phyloP scores from a whole-genome alignment of 2,113 vertebrate species.

The Calidris pygmaea region DNA sequence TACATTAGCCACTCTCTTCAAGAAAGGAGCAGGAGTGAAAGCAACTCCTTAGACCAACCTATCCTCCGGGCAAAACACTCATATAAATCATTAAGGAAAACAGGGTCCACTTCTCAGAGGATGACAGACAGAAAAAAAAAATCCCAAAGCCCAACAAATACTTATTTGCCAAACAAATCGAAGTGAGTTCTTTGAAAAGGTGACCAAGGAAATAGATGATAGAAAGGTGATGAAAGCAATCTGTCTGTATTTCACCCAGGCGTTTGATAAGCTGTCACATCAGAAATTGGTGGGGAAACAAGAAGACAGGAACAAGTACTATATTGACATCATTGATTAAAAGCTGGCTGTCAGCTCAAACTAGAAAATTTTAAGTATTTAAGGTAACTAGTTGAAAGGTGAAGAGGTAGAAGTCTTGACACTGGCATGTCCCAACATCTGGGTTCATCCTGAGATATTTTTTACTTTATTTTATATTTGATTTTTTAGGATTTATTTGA shows the following conservation, averaged over 20 bases:
- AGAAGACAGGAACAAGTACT: neutral
- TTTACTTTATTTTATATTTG: neutral
- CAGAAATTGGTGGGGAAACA: conserved; percentile 5
- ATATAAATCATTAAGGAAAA: neutral
- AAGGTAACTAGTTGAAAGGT: neutral
- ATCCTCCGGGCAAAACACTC: neutral
- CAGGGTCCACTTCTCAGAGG: neutral
- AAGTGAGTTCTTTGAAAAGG: neutral
- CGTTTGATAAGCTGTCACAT: conserved; percentile 19
- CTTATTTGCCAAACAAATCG: neutral
- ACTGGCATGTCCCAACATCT: neutral
- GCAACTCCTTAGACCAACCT: neutral
- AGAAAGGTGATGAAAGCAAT: conserved; percentile 30
- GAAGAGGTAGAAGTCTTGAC: neutral
- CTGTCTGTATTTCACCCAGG: neutral
- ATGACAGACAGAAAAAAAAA: neutral
- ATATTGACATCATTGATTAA: conserved; percentile 1
- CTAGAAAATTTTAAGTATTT: neutral
- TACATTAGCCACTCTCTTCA: neutral
- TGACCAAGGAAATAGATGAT: conserved; percentile 21
- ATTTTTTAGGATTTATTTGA: neutral
- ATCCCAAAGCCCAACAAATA: neutral
- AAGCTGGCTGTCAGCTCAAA: neutral
- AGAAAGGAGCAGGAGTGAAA: neutral
- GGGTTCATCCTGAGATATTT: neutral